These are phyloP conservation scores for Drosophila conformis DNA, from an alignment of 2,888 invertebrate species.

Conservation along the genomic window DNA sequence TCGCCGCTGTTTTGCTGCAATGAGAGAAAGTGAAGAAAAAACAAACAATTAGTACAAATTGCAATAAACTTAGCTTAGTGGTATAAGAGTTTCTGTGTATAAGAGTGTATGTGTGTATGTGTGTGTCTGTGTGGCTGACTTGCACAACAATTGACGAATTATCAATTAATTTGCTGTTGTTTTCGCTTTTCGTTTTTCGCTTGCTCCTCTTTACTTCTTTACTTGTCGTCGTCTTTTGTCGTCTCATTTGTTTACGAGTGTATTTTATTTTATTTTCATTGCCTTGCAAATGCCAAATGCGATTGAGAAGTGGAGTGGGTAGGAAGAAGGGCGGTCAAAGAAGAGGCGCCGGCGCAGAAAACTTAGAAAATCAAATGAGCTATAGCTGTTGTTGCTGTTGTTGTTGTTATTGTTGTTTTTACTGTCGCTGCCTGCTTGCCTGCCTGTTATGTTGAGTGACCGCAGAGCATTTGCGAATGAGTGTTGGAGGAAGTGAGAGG, in stretches of 20 bases:
- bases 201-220: slow-evolving; percentile 17
- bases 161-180: slow-evolving; percentile 65
- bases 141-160: slow-evolving; percentile 64
- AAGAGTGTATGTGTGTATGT: slow-evolving; percentile 1
- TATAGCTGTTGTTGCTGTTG: slow-evolving; percentile 23
- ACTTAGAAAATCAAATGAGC: slow-evolving; percentile 53
- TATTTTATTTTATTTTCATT: slow-evolving; percentile 32
- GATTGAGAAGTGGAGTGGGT: background rate
- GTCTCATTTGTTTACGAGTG: slow-evolving; percentile 57
- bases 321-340: slow-evolving; percentile 28
- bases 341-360: slow-evolving; percentile 55
- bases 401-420: slow-evolving; percentile 35
- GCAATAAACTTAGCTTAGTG: background rate
- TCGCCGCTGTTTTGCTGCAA: slow-evolving; percentile 70
- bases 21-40: slow-evolving; percentile 44
- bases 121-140: slow-evolving; percentile 32
- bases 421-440: slow-evolving; percentile 45
- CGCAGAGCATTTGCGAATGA: slow-evolving; percentile 48
- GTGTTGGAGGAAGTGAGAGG: slow-evolving; percentile 13
- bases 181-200: slow-evolving; percentile 31
- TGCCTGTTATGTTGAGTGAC: slow-evolving; percentile 67
- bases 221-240: slow-evolving; percentile 6
- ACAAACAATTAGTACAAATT: slow-evolving; percentile 60
- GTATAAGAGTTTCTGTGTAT: slow-evolving; percentile 8
- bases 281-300: slow-evolving; percentile 10